Evolutionary conservation across 2,797 vertebrate genomes (phyloP).

Genomic region (Gymnothorax reevesii): DNA sequence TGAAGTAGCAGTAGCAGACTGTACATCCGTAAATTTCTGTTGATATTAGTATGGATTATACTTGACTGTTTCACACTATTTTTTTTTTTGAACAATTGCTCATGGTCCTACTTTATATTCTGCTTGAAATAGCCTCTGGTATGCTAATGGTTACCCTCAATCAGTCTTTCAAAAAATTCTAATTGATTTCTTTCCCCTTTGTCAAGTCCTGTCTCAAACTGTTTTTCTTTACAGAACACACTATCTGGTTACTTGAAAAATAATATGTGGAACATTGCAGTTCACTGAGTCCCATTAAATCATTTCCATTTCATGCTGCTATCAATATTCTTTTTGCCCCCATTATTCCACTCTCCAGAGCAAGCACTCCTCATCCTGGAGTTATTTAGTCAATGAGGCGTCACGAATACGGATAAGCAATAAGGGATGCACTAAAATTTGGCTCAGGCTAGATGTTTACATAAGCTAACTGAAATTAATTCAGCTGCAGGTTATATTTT

Average conservation of each 20-base stretch:
- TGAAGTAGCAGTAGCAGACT: neutral
- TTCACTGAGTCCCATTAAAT: constrained; percentile 8
- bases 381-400: constrained; percentile 5
- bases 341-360: neutral
- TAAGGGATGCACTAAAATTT: neutral
- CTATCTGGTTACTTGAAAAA: neutral
- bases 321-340: neutral
- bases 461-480: constrained; percentile 35
- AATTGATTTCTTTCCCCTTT: constrained; percentile 11
- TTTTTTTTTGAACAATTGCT: neutral
- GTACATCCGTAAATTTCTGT: neutral
- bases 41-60: neutral
- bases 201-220: neutral
- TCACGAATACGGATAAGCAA: constrained; percentile 6
- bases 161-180: neutral
- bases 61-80: neutral
- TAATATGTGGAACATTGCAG: neutral
- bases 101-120: neutral
- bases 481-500: constrained; percentile 8
- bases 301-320: neutral
- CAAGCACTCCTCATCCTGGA: neutral
- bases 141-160: constrained; percentile 2
- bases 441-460: constrained; percentile 16
- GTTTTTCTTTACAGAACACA: neutral
- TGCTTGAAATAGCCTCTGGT: neutral